Conservation (phyloP, 2,797 vertebrate genomes). For the Sitta carolinensis region DNA sequence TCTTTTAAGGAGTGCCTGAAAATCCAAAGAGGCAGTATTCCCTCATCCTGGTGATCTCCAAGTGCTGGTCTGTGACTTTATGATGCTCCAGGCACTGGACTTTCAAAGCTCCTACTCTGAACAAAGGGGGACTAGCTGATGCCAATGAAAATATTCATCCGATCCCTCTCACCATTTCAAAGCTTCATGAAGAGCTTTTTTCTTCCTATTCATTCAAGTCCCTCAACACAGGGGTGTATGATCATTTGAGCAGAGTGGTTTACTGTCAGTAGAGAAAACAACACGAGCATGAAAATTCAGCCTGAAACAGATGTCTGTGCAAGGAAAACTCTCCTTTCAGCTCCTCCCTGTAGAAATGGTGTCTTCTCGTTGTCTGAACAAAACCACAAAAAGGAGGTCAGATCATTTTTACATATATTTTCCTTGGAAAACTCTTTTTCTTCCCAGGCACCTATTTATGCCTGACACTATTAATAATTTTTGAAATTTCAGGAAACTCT, state of each 20-base stretch:
- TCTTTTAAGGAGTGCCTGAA: not conserved
- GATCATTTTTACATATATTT: not conserved
- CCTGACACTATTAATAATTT: not conserved
- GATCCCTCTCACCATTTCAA: not conserved
- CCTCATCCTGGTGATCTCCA: not conserved
- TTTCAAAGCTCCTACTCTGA: not conserved
- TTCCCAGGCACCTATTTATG: not conserved
- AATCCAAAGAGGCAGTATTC: not conserved
- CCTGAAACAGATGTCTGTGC: not conserved
- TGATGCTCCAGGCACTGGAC: not conserved
- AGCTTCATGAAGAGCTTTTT: not conserved
- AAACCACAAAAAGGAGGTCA: not conserved
- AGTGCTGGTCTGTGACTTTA: not conserved
- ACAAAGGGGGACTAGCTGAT: not conserved
- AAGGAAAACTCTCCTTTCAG: not conserved
- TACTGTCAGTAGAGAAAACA: not conserved
- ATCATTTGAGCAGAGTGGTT: not conserved
- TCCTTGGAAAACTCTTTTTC: not conserved
- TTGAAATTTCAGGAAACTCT: constrained; percentile 3
- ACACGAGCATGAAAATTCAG: not conserved
- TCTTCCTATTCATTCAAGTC: not conserved
- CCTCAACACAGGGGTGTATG: not conserved
- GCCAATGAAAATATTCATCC: not conserved
- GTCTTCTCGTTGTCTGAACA: not conserved
- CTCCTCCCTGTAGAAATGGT: not conserved